Evolutionary conservation across 2,797 vertebrate species (phyloP), one percentile per base, ranked within the genome.

Genomic region (Hydrocynus forskahlii): DNA sequence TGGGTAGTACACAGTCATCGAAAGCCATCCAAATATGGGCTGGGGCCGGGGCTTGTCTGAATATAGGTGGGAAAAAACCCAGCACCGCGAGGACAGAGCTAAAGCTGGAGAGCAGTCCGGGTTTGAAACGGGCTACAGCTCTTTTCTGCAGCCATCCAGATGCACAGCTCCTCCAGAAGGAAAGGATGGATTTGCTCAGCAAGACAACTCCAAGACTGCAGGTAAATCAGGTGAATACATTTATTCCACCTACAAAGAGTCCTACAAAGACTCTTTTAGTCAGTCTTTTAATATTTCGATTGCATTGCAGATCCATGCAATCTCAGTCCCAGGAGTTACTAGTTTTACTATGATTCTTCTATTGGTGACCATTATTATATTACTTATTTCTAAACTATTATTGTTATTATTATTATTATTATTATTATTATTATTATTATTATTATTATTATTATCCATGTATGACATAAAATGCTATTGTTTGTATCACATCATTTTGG

Each of bases 61-160:
- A 35, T 38, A 64, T 8, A 29, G 62, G 62, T 38, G 62, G 12
- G 25, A 63, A 64, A 38, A 64, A 38, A 0, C 29, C 14, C 12
- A 64, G 0, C 29, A 52, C 79, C n/a, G 23, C 7, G 40, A 48
- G 69, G 25, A 43, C 10, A 45, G 70, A 16, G 77, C 40, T 68
- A 66, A 17, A 72, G 5, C 77, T 17, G 23, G n/a, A 71, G 77
- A 43, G 59, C 77, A 71, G 77, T 79, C 67, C 38, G 55, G 40
- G 8, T 77, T 40, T 64, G 21, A 76, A 62, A 43, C 40, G 8
- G 60, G 19, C 40, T 48, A 48, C 74, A 66, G 60, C 59, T 45
- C 75, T 72, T 73, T 9, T 35, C 50, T 21, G 57, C 73, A 50
- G 29, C 52, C 9, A 7, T 68, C 23, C 60, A 6, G 6, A 54